Conservation (phyloP, 2,888 invertebrate genomes). For the Drosophila subsilvestris region DNA sequence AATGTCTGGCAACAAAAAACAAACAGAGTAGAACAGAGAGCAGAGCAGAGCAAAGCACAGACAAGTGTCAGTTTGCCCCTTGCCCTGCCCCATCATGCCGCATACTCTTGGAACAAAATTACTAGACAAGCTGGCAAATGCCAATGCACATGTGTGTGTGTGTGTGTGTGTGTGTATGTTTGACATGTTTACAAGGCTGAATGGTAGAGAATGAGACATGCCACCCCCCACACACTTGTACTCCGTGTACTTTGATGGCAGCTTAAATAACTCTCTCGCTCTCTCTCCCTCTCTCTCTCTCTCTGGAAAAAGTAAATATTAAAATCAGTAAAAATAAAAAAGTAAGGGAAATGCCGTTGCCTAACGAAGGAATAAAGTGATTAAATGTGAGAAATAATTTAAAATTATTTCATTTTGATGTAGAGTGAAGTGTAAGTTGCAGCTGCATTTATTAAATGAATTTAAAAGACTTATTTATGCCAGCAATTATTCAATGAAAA, state of each 20-base stretch:
- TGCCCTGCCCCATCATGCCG: constrained; percentile 13
- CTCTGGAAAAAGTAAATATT: no score
- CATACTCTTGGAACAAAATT: constrained; percentile 36
- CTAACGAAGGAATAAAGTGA: background rate
- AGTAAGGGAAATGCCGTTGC: background rate
- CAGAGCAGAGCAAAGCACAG: constrained; percentile 42
- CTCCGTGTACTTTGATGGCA: background rate
- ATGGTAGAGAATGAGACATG: constrained; percentile 29
- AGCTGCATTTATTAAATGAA: no score
- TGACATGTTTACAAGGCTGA: constrained; percentile 69
- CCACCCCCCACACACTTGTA: background rate
- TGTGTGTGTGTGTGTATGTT: constrained; percentile 42
- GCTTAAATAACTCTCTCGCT: constrained; percentile 6
- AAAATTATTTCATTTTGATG: no score
- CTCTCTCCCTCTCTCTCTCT: background rate
- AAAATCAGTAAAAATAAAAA: background rate
- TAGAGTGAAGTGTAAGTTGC: no score
- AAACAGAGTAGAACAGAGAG: constrained; percentile 34
- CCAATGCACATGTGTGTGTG: constrained; percentile 27
- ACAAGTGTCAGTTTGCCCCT: constrained; percentile 65
- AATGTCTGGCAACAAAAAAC: constrained; percentile 55
- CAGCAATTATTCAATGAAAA: no score
- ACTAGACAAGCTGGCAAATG: constrained; percentile 45
- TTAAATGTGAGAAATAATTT: background rate
- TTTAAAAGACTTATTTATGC: no score